phyloP scores from a whole-genome alignment of 2,113 vertebrate genomes.

The Herpailurus yagouaroundi region DNA sequence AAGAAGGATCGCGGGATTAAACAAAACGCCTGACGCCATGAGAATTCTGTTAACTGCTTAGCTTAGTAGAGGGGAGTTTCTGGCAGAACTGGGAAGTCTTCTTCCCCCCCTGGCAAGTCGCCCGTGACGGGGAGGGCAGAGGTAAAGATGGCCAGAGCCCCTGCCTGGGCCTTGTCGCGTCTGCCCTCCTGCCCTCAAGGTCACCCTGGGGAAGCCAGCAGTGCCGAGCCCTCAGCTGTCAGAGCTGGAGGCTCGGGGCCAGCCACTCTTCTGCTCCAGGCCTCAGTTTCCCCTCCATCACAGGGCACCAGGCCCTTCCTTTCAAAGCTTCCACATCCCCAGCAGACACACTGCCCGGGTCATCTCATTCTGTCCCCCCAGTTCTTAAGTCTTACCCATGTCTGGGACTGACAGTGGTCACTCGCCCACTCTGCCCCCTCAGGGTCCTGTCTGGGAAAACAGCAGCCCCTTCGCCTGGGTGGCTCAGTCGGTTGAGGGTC shows the following conservation, averaged over 20 bases:
- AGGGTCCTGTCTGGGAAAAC: neutral
- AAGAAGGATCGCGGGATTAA: slow-evolving; percentile 69
- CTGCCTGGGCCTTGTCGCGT: accelerated
- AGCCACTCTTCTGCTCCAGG: neutral
- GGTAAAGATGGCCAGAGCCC: accelerated
- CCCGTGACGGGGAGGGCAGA: no score
- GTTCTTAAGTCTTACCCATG: neutral
- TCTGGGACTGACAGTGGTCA: neutral
- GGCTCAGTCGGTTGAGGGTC: no score
- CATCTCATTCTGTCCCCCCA: neutral
- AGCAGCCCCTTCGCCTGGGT: neutral
- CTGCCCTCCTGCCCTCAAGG: neutral
- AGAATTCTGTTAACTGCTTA: slow-evolving; percentile 58
- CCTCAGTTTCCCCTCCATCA: neutral
- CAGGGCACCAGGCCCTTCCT: accelerated
- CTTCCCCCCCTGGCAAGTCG: neutral
- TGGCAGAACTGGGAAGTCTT: slow-evolving; percentile 9
- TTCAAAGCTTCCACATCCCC: neutral
- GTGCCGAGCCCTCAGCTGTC: neutral
- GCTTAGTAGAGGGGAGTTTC: neutral
- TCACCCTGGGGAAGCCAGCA: neutral
- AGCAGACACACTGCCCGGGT: neutral
- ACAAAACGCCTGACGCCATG: slow-evolving; percentile 48
- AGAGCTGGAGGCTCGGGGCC: accelerated
- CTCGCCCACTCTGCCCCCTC: neutral